Base-by-base conservation (phyloP, 2,797 vertebrate species). In the Xenops minutus region DNA sequence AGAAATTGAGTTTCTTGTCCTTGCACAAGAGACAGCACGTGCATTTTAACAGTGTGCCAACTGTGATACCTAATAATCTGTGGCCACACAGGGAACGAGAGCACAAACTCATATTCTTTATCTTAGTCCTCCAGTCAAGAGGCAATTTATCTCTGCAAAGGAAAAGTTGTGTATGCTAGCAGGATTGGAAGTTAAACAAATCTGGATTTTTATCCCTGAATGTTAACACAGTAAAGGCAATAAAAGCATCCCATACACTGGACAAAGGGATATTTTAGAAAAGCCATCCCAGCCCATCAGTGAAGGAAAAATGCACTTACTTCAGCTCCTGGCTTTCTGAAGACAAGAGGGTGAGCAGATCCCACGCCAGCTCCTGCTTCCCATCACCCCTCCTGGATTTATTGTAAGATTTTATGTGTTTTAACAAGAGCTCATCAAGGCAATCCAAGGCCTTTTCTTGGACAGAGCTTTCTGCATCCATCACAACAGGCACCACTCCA, bases 361-460 rank as follows among this genome's bases (percentile, higher is more conserved):
- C 97, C 99, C 99, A 99, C 1, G 98, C 97, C 26, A 99, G 97
- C 62, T 78, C 98, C 96, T 99, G 98, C 54, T 82, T 67, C 30
- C 24, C 36, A 11, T 99, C 98, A 10, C 79, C 73, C 10, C 68
- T 56, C 9, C 68, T 74, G 71, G 88, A 97, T 39, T 95, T 87
- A 29, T 52, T 88, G 39, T 97, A 97, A 6, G 58, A 90, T 72
- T 98, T 99, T 64, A 99, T 97, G 17, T 98, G 97, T 29, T 98
- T 97, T 73, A 99, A 83, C 85, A 99, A 75, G 43, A 99, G 89
- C 89, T 98, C 97, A 29, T 99, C 98, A 13, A 99, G 97, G 93
- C 98, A 98, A 36, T 99, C 99, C 92, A 99, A 92, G 39, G 99
- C 99, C 93, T 98, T 99, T 86, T 99, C 99, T 74, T 99, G 99